phyloP scores from a whole-genome alignment of 2,113 vertebrate genomes.

The Micronycteris hirsuta region DNA sequence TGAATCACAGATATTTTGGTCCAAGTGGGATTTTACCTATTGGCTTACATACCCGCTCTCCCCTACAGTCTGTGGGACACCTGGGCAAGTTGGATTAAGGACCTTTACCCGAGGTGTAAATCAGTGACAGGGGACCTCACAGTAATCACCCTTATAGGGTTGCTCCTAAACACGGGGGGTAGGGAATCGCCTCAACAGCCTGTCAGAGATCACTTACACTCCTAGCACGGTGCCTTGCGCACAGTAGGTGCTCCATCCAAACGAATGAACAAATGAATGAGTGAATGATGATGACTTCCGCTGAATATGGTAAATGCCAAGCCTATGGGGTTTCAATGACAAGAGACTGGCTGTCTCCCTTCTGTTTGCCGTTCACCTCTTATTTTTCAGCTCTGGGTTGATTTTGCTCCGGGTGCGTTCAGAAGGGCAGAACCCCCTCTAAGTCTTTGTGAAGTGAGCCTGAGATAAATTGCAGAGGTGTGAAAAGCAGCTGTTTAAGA shows the following conservation, averaged over 20 bases:
- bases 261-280: not conserved
- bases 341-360: not conserved
- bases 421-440: slow-evolving; percentile 58
- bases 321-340: not conserved
- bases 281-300: not conserved
- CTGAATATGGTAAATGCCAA: not conserved
- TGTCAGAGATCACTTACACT: not conserved
- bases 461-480: slow-evolving; percentile 74
- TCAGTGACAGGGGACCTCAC: not conserved
- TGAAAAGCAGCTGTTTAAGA: slow-evolving; percentile 76
- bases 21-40: not conserved
- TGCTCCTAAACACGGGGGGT: not conserved
- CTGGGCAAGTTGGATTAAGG: not conserved
- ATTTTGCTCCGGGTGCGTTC: slow-evolving; percentile 41
- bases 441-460: slow-evolving; percentile 56
- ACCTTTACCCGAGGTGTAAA: not conserved
- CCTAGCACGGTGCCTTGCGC: not conserved
- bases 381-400: slow-evolving; percentile 42
- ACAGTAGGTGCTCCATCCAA: not conserved
- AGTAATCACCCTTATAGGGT: not conserved
- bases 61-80: not conserved
- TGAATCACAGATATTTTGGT: not conserved
- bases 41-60: not conserved
- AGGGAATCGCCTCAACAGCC: not conserved
- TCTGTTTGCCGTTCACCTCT: slow-evolving; percentile 4